Evolutionary conservation across 2,113 vertebrate genomes (phyloP), one percentile per base, ranked within the genome.

Genomic region (Nanger granti): DNA sequence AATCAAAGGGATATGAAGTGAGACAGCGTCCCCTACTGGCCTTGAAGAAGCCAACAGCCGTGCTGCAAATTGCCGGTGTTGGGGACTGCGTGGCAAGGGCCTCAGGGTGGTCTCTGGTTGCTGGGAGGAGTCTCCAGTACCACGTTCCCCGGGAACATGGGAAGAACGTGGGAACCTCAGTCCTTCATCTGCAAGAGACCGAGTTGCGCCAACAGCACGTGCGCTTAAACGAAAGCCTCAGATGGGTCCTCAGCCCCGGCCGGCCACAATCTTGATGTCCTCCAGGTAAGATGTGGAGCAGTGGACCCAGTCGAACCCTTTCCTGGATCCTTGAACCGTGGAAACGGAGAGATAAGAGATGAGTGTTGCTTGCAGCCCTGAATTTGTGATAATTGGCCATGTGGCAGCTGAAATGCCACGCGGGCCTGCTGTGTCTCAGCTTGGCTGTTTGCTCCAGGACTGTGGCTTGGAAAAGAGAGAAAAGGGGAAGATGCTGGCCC

Each of bases 401-500:
- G 26, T 17, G 1, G 26, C 20, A 26, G 0, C 26, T 8, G n/a
- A 20, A n/a, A 5, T 4, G 26, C 55, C 31, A 0, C 0, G 1
- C 0, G 12, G 64, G 20, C 41, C 0, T 41, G 86, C 10, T 13
- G n/a, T 76, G 80, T 66, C 90, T 90, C 57, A 0, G 18, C 4
- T 12, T 4, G 55, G n/a, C 3, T 18, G 17, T 37, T 31, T 44
- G 94, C 91, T 76, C 41, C 62, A 93, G 95, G 85, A 86, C 31
- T 60, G 37, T 31, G 80, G 52, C 62, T 90, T 20, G 49, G 85
- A 49, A 52, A 37, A 28, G 86, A 86, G 14, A 89, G 54, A 41
- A 89, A n/a, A 90, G 52, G 82, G 87, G 17, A 47, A n/a, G 62
- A 34, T 44, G 85, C 24, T 17, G 22, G 91, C 55, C 54, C 73